Evolutionary conservation across 2,113 vertebrate species (phyloP).

Genomic region (Mugil cephalus): DNA sequence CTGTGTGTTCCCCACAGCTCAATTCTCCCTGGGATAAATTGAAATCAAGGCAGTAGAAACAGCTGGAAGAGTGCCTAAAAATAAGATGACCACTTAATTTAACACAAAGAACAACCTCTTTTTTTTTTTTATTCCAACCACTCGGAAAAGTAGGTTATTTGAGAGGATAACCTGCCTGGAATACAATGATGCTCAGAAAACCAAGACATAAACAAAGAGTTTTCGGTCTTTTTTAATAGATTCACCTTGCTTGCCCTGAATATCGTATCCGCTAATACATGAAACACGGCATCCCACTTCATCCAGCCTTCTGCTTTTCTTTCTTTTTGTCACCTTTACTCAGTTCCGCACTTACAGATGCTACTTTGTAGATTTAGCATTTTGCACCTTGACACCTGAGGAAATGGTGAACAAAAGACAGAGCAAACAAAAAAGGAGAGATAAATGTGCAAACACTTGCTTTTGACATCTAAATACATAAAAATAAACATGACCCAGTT

Average conservation of each 20-base stretch:
- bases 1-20: slow-evolving; percentile 27
- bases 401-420: slow-evolving; percentile 4
- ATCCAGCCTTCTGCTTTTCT: not conserved
- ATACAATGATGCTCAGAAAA: not conserved
- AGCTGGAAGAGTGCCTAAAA: slow-evolving; percentile 44
- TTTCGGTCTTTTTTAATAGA: too few relatives aligned
- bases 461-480: slow-evolving; percentile 18
- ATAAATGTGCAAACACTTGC: slow-evolving; percentile 14
- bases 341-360: not conserved
- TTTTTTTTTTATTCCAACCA: not conserved
- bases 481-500: slow-evolving; percentile 54
- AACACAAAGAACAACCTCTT: slow-evolving; percentile 20
- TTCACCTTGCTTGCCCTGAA: not conserved
- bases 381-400: slow-evolving; percentile 17
- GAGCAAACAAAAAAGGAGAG: not conserved
- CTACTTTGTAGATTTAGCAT: slow-evolving; percentile 8
- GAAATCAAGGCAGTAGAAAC: slow-evolving; percentile 34
- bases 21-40: slow-evolving; percentile 57
- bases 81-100: slow-evolving; percentile 52
- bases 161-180: not conserved
- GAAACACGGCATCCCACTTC: not conserved
- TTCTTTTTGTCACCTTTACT: not conserved
- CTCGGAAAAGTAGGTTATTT: slow-evolving; percentile 33
- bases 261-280: slow-evolving; percentile 1
- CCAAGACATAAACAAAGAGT: too few relatives aligned